Evolutionary conservation across 1,140 invertebrate genomes (phyloP), one percentile per base, ranked within the genome.

Genomic region (Metopolophium dirhodum): DNA sequence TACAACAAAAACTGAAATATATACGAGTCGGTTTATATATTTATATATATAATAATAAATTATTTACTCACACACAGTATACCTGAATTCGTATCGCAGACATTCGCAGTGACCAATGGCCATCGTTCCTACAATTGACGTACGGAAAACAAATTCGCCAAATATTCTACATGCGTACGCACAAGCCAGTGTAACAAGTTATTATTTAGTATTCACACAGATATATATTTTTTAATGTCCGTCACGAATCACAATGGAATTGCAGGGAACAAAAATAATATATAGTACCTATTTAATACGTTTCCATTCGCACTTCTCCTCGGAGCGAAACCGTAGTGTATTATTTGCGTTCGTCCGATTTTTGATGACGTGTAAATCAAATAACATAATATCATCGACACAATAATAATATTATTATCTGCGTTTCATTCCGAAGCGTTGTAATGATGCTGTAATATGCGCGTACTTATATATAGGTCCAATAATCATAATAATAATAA

Each of bases 181-280:
- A 30, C 22, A 23, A 54, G 49, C 8, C 88, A 22, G 89, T 47
- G 89, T 45, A 41, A 90, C 22, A 57, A 45, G 20, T 37, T 51
- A 77, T 77, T 77, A n/a, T 90, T 90, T 61, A 41, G 89, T 68
- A 90, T 68, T 61, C 54, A 68, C 23, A 37, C 6, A 45, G 37
- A 61, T 57, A 41, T 61, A 23, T 61, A 30, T 89, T 57, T 90
- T 90, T 61, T 61, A 90, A 90, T 61, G 88, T 90, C 57, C 54
- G 37, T 90, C 89, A 90, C 89, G 89, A 90, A 68, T 90, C 89
- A 68, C 57, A 68, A 90, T 90, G 54, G 89, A 90, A 68, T 90
- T 68, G 37, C 61, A n/a, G n/a, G 11, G 49, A 89, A 89, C 49
- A 54, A 54, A 89, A 89, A 89, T 89, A 89, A 57, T 89, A 37